Evolutionary conservation across 2,888 invertebrate species (phyloP).

Genomic region (Drosophila algonquin): DNA sequence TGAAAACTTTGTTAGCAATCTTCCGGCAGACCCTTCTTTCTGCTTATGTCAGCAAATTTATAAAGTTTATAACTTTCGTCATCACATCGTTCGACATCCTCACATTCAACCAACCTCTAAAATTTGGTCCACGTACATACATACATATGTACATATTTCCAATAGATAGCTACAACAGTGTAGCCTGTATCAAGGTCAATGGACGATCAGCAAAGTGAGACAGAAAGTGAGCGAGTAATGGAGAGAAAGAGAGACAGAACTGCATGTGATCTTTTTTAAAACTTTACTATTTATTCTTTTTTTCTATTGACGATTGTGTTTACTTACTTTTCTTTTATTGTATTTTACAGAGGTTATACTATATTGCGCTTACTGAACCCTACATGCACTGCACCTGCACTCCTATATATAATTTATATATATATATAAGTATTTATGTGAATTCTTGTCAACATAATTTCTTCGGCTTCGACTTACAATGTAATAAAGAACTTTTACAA

Average conservation of each 20-base stretch:
- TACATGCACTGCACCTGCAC: conserved; percentile 56
- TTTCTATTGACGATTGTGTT: conserved; percentile 42
- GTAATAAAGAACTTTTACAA: conserved; percentile 49
- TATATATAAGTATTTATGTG: conserved; percentile 33
- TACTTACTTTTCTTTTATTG: conserved; percentile 38
- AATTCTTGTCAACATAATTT: conserved; percentile 66
- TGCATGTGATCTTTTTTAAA: conserved; percentile 28
- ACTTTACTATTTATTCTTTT: conserved; percentile 47
- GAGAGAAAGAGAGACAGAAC: background rate
- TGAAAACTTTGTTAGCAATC: too few species aligned
- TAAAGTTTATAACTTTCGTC: too few species aligned
- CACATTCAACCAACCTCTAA: too few species aligned
- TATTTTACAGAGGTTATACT: conserved; percentile 72
- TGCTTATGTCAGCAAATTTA: too few species aligned
- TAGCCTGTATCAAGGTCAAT: too few species aligned
- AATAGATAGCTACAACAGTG: too few species aligned
- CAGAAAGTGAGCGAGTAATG: background rate
- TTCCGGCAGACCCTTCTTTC: too few species aligned
- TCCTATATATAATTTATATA: conserved; percentile 46
- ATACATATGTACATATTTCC: too few species aligned
- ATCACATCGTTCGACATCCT: too few species aligned
- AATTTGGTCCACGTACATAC: too few species aligned
- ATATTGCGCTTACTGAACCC: conserved; percentile 75
- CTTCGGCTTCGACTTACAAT: conserved; percentile 64
- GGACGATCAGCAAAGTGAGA: too few species aligned